Evolutionary conservation across 2,113 vertebrate species (phyloP).

Genomic region (Apeltes quadracus): DNA sequence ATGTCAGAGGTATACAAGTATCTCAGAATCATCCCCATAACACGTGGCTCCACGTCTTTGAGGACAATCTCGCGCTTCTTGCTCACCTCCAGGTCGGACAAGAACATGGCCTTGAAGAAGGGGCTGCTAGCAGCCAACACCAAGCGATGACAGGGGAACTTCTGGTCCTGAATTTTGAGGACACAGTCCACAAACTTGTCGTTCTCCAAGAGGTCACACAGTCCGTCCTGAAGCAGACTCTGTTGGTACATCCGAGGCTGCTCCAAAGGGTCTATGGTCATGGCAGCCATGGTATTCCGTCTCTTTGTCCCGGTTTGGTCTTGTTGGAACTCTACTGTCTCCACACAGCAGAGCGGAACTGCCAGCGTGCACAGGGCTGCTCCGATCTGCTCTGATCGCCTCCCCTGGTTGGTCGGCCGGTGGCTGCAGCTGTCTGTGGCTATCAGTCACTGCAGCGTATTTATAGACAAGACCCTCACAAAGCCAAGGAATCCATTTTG

Average conservation of each 20-base stretch:
- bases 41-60: constrained; percentile 87
- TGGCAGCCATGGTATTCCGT: constrained; percentile 81
- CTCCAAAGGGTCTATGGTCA: constrained; percentile 85
- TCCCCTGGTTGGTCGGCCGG: constrained; percentile 35
- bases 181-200: constrained; percentile 92
- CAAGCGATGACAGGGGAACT: constrained; percentile 92
- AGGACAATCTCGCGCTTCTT: constrained; percentile 85
- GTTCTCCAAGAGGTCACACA: constrained; percentile 92
- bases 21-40: constrained; percentile 89
- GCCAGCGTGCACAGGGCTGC: constrained; percentile 48
- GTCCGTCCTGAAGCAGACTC: constrained; percentile 94
- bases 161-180: constrained; percentile 87
- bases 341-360: constrained; percentile 59
- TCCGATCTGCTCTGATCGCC: constrained; percentile 36
- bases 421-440: constrained; percentile 76
- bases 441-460: constrained; percentile 76
- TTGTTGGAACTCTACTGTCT: constrained; percentile 52
- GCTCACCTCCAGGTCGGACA: constrained; percentile 86
- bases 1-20: constrained; percentile 95
- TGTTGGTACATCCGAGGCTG: constrained; percentile 94
- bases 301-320: constrained; percentile 27
- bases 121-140: constrained; percentile 94
- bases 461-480: constrained; percentile 86
- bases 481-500: constrained; percentile 76
- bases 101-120: constrained; percentile 90